These are phyloP conservation scores for Gopherus evgoodei DNA, from an alignment of 2,113 vertebrate genomes.

Conservation along the genomic window DNA sequence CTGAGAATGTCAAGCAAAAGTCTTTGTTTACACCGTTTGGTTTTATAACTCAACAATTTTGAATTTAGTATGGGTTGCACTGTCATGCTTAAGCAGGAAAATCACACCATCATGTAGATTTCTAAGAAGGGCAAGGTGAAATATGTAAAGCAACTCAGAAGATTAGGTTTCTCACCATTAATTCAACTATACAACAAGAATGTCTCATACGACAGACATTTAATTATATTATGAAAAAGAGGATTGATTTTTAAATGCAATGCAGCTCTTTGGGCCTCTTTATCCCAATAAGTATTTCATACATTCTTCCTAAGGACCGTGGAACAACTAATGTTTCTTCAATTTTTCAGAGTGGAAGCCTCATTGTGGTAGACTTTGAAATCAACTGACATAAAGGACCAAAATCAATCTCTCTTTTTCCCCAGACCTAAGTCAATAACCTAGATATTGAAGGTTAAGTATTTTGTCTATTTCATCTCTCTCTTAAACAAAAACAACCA, in stretches of 20 bases:
- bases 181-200: slow-evolving; percentile 37
- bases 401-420: slow-evolving; percentile 15
- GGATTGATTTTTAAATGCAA: slow-evolving; percentile 58
- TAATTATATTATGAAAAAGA: slow-evolving; percentile 58
- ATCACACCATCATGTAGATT: background rate
- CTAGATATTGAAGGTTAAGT: background rate
- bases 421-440: background rate
- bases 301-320: slow-evolving; percentile 1
- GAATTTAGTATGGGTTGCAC: background rate
- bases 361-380: slow-evolving; percentile 43
- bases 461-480: background rate
- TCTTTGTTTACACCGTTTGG: background rate
- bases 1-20: background rate
- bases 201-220: slow-evolving; percentile 20
- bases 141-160: slow-evolving; percentile 5
- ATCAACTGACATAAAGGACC: slow-evolving; percentile 31
- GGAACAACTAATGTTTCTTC: slow-evolving; percentile 3
- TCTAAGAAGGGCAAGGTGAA: background rate
- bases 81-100: slow-evolving; percentile 15
- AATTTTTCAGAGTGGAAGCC: slow-evolving; percentile 13
- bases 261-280: slow-evolving; percentile 32
- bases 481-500: background rate
- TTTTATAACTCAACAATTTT: background rate
- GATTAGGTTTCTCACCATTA: slow-evolving; percentile 24
- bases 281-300: slow-evolving; percentile 39